These are phyloP conservation scores for Laupala kohalensis DNA, from an alignment of 1,140 invertebrate genomes.

Conservation along the genomic window DNA sequence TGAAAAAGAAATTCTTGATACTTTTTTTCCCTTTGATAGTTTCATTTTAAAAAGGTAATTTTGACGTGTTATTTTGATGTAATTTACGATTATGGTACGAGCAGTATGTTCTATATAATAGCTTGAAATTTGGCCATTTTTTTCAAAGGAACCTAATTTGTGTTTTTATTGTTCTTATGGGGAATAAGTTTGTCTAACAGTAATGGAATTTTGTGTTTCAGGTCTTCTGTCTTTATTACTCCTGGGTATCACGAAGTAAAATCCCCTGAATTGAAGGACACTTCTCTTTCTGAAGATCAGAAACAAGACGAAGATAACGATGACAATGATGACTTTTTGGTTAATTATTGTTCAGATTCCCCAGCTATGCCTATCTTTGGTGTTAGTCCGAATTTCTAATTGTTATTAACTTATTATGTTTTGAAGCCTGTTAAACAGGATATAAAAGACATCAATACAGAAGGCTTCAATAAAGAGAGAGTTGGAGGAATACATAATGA, in stretches of 20 bases:
- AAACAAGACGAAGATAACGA: not conserved
- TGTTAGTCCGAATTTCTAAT: not conserved
- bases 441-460: too few species aligned
- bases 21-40: constrained; percentile 72
- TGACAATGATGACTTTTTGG: not conserved
- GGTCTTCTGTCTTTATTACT: not conserved
- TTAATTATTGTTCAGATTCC: not conserved
- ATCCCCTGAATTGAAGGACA: not conserved
- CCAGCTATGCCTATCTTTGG: not conserved
- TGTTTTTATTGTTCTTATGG: too few species aligned
- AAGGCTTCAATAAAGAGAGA: too few species aligned
- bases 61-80: not conserved
- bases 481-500: too few species aligned
- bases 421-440: too few species aligned
- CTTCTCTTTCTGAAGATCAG: not conserved
- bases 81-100: not conserved
- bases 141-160: too few species aligned
- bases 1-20: constrained; percentile 32
- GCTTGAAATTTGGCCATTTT: not conserved
- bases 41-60: constrained; percentile 49
- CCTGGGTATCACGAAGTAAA: not conserved
- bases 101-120: not conserved
- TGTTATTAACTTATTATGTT: not conserved
- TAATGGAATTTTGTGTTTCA: not conserved
- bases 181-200: not conserved